Percentiles rank a stretch among this genome's conserved stretches.
Evolutionary conservation across 2,797 vertebrate species (phyloP).

Genomic region (Myoxocephalus aenaeus): DNA sequence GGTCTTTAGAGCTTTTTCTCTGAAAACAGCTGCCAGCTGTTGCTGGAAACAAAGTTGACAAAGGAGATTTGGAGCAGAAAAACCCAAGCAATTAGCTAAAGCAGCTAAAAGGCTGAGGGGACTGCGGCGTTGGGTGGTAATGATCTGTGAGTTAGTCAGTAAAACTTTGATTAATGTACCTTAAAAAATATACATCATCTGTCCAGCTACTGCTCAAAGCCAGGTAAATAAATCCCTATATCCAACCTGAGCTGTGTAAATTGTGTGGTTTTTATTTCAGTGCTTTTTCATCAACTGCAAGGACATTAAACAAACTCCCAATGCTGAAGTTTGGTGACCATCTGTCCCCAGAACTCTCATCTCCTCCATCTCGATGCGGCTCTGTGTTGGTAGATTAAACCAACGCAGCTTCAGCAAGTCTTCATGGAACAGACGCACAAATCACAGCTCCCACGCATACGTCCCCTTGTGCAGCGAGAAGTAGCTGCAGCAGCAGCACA

Average conservation of each 20-base stretch:
- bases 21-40: background rate
- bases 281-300: background rate
- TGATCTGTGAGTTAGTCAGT: background rate
- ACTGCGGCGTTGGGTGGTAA: background rate
- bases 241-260: background rate
- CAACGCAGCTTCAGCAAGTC: constrained; percentile 10
- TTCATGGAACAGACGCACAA: constrained; percentile 33
- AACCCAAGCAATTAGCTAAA: background rate
- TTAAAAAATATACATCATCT: background rate
- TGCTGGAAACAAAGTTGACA: background rate
- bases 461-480: constrained; percentile 28
- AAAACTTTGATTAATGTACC: background rate
- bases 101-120: background rate
- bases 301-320: background rate
- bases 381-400: constrained; percentile 11
- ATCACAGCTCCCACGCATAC: constrained; percentile 39
- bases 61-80: background rate
- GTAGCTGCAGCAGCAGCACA: constrained; percentile 54
- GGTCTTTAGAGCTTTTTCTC: background rate
- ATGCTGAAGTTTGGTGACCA: constrained; percentile 1
- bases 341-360: background rate
- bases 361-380: background rate
- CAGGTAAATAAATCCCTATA: background rate
- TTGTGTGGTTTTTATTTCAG: background rate
- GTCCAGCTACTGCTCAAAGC: background rate